Evolutionary conservation across 2,888 invertebrate species (phyloP), one percentile per base, ranked within the genome.

Genomic region (Mythimna albipuncta): DNA sequence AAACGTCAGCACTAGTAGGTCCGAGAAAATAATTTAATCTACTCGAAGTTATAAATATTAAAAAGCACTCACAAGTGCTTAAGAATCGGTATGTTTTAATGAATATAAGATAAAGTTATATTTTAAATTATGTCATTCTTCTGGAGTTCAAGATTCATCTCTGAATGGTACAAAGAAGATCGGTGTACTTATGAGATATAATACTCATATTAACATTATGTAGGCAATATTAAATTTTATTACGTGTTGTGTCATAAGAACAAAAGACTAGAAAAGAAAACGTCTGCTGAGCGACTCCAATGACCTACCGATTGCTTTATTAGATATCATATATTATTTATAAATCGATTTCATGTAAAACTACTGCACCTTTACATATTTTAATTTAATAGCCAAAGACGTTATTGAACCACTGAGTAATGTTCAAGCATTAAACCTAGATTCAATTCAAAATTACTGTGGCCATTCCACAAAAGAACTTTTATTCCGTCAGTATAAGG

Each of bases 21-120:
- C 83, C 71, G 58, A 84, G 86, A 87, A 89, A 90, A 93, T 93
- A 93, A 92, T 92, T 92, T 92, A 90, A 92, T 90, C 90, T 86
- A 88, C 88, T 84, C 81, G 71, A 58, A 88, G 89, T 87, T 89
- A 87, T 93, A 93, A 93, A 92, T 92, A 92, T 90, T 88, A 86
- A 83, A 90, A 91, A 88, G 84, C 88, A 89, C 89, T 90, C 89
- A 85, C 89, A 88, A 87, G 88, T 89, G 84, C 85, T 86, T 47
- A 65, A 44, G 41, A 72, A 79, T 75, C 47, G 65, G 64, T 57
- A 67, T n/a, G 58, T 66, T 66, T 61, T 57, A 73, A 69, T 61
- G 35, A 47, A 61, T 61, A 9, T 52, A 21, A 66, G 52, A 52
- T 50, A 77, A 54, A 55, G 16, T 47, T 62, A 32, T 62, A 9